A percentile compares a stretch with the other conserved stretches of the same genome.
Conservation (phyloP, 2,888 invertebrate genomes). For the Heliconius erato region DNA sequence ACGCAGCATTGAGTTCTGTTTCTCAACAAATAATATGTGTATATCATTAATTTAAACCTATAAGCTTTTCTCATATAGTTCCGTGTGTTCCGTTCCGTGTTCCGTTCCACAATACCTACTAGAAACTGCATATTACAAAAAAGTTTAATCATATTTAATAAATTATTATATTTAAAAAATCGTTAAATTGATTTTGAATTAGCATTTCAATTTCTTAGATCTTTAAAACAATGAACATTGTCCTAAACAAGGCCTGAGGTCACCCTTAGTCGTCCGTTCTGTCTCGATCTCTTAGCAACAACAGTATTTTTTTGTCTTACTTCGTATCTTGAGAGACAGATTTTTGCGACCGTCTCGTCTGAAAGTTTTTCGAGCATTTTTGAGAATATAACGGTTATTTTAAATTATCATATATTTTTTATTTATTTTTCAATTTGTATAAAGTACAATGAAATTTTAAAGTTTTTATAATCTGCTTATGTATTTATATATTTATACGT, state of each 20-base stretch:
- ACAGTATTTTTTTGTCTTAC: conserved; percentile 17
- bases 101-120: too few relatives aligned
- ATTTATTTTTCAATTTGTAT: too few relatives aligned
- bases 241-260: conserved; percentile 15
- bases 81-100: too few relatives aligned
- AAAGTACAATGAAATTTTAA: not conserved
- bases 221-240: conserved; percentile 21
- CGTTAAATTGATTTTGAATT: not conserved
- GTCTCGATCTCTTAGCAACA: conserved; percentile 32
- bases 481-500: too few relatives aligned
- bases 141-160: not conserved
- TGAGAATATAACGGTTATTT: conserved; percentile 9
- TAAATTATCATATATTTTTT: too few relatives aligned
- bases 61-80: not conserved
- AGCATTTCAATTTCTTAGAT: not conserved
- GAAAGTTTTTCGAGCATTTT: conserved; percentile 6
- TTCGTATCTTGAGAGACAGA: conserved; percentile 4
- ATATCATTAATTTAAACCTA: too few relatives aligned
- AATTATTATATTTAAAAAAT: not conserved
- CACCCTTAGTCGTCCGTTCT: conserved; percentile 21
- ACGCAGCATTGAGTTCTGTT: too few relatives aligned
- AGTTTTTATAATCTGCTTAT: not conserved
- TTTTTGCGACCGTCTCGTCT: not conserved
- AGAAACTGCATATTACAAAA: not conserved
- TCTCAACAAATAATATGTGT: too few relatives aligned